A percentile compares a stretch with the other conserved stretches of the same genome.
Evolutionary conservation across 2,888 invertebrate genomes (phyloP).

Genomic region (Drosophila gaucha): DNA sequence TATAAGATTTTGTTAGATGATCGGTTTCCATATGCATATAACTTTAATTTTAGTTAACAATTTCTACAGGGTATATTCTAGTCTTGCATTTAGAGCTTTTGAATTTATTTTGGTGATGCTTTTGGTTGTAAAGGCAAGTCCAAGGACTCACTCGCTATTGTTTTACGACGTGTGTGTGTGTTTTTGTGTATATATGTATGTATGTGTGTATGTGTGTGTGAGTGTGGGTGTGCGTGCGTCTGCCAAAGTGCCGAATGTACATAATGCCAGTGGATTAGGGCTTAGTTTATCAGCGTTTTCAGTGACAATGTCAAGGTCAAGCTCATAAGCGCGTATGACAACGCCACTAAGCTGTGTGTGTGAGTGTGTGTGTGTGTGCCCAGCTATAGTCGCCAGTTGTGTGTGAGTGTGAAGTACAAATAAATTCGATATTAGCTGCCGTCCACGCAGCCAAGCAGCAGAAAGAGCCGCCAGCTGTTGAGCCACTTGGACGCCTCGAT

Average conservation of each 20-base stretch:
- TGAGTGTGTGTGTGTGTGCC: conserved; percentile 6
- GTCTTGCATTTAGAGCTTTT: not conserved
- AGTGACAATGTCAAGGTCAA: conserved; percentile 79
- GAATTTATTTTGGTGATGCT: not conserved
- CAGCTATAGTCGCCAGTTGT: conserved; percentile 27
- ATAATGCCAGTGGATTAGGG: conserved; percentile 77
- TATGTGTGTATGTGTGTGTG: conserved; percentile 9
- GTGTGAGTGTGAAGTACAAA: conserved; percentile 44
- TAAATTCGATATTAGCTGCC: conserved; percentile 62
- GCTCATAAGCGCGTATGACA: conserved; percentile 77
- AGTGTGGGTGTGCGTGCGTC: conserved; percentile 41
- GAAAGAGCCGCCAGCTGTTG: conserved; percentile 57
- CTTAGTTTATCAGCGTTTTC: conserved; percentile 78
- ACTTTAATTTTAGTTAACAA: not conserved
- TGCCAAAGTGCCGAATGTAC: conserved; percentile 76
- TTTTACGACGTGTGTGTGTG: conserved; percentile 23
- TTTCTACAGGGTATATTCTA: conserved; percentile 12
- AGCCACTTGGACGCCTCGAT: conserved; percentile 63
- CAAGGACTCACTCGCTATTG: conserved; percentile 24
- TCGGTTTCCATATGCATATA: not conserved
- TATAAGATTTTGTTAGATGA: not conserved
- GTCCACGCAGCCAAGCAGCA: conserved; percentile 16
- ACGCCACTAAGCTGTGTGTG: conserved; percentile 46
- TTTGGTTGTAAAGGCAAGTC: conserved; percentile 8
- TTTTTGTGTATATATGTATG: not conserved